Conservation (phyloP, 2,888 invertebrate species). For the Augiades crinisus region DNA sequence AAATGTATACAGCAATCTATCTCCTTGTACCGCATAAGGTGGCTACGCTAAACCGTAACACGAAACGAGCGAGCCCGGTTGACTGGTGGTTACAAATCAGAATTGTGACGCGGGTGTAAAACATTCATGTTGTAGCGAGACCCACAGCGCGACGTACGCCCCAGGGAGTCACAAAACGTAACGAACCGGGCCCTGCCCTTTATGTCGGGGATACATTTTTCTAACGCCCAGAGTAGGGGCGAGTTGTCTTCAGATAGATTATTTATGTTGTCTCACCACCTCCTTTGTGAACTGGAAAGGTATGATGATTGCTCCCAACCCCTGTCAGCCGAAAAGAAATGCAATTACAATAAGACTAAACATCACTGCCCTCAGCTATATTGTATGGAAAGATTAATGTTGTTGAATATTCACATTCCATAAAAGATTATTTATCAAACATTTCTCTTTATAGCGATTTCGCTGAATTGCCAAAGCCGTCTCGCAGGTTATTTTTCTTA, state of each 20-base stretch:
- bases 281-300: conserved; percentile 50
- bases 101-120: conserved; percentile 70
- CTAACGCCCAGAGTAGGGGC: conserved; percentile 53
- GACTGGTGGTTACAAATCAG: conserved; percentile 72
- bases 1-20: not conserved
- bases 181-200: conserved; percentile 73
- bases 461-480: conserved; percentile 18
- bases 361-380: not conserved
- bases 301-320: conserved; percentile 54
- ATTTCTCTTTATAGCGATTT: conserved; percentile 8
- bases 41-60: conserved; percentile 30
- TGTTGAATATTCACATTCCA: not conserved
- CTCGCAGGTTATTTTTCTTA: conserved; percentile 21
- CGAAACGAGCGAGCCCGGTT: conserved; percentile 52
- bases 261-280: conserved; percentile 63
- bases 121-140: conserved; percentile 63
- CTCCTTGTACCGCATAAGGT: not conserved
- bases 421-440: conserved; percentile 15
- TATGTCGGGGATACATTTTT: conserved; percentile 73
- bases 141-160: conserved; percentile 54
- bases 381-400: conserved; percentile 16
- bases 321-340: conserved; percentile 40
- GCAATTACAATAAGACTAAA: conserved; percentile 32
- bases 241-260: conserved; percentile 64
- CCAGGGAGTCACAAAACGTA: conserved; percentile 75